Base-by-base conservation (phyloP, 2,888 invertebrate species). In the Augiades crinisus region DNA sequence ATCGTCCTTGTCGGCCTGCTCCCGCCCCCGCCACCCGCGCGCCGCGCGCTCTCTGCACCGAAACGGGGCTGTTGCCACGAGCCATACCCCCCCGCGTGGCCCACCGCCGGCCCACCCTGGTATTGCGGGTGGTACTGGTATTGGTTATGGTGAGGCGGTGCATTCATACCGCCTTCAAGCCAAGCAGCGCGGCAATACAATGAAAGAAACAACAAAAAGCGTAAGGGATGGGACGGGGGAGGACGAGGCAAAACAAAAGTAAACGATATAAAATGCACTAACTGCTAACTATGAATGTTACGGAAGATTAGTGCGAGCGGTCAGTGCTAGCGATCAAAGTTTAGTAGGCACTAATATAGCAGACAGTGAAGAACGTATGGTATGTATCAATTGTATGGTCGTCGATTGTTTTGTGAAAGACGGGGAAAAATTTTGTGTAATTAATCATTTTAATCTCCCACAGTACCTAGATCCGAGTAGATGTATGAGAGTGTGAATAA, bases 91-190 rank as follows among this genome's bases (percentile, higher is more conserved):
- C 57, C 60, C 61, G 62, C 58, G 46, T 61, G 65, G 53, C 62
- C 68, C 77, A 77, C 59, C 63, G 72, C 68, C 47, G 77, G 77
- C 65, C 81, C 84, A 70, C 85, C 83, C 70, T 78, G 82, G 81
- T 88, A 88, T 78, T 79, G 84, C 64, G 83, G 86, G 81, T 86
- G 87, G 85, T 89, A 86, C 86, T 85, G 85, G 83, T 88, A 88
- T 81, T 82, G 85, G 76, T 87, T 87, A 88, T 89, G 88, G 83
- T 86, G 87, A 73, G 84, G 77, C 88, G 89, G 89, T 87, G 89
- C 88, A 89, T 89, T 89, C 89, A 89, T 86, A 84, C 89, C 88
- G 87, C 88, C 89, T 88, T 88, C 85, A 88, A 88, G 88, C 87
- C 84, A 86, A 88, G 86, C 85, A 80, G 84, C 84, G 77, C 86